Evolutionary conservation across 2,888 invertebrate genomes (phyloP), one percentile per base, ranked within the genome.

Genomic region (Tipula lateralis): DNA sequence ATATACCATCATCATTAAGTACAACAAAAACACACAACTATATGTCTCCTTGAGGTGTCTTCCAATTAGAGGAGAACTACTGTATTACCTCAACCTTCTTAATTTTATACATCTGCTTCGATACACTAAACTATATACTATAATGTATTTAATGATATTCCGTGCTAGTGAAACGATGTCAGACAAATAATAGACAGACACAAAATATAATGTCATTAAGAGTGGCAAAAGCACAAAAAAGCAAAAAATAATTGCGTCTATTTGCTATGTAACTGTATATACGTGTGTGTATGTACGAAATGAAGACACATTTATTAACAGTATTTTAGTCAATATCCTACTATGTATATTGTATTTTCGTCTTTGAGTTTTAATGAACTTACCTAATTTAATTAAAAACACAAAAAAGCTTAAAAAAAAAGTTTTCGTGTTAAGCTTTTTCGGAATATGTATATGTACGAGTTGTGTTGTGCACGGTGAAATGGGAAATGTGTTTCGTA

Each of bases 301-400:
- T 66, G 24, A 66, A 66, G 66, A 66, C n/a, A n/a, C n/a, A n/a
- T n/a, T n/a, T 66, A 66, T 66, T 66, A 66, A 66, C 19, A 66
- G 66, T 24, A 66, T 66, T 66, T 66, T 12, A 66, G 24, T 24
- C 24, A 24, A 24, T 66, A 66, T 66, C 12, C 44, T 66, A 9
- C 66, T 9, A 24, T n/a, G 66, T 66, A 44, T 44, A 66, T 66
- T 66, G 66, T 66, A 24, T 66, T 66, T 66, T 9, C 66, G 7
- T 66, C 16, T 66, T 66, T 66, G 66, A 66, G 66, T 24, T 66
- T 24, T 66, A 66, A 66, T 66, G 66, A 66, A 66, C 66, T 66
- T 66, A 24, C 66, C 66, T 66, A 66, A 66, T 66, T 66, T 66
- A 66, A 66, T 66, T 66, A 66, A 66, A 66, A 19, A 19, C 19